These are phyloP conservation scores for Scophthalmus maximus DNA, from an alignment of 2,113 vertebrate genomes.

Conservation along the genomic window DNA sequence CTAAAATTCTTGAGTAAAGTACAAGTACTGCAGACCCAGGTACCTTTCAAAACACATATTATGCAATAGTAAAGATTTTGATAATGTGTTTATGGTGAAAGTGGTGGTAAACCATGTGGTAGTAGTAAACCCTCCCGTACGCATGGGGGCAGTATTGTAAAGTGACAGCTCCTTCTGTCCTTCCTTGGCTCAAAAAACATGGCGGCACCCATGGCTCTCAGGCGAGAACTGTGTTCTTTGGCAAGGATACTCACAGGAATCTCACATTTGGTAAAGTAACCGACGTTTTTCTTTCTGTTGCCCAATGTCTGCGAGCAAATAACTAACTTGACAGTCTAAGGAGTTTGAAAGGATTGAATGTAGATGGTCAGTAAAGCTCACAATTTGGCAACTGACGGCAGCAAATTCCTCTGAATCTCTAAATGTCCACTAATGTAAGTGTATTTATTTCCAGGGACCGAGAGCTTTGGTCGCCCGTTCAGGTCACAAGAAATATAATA, in stretches of 20 bases:
- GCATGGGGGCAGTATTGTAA: conserved; percentile 29
- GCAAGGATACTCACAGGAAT: conserved; percentile 57
- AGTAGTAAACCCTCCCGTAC: conserved; percentile 39
- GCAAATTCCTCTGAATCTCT: conserved; percentile 16
- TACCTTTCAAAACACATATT: too few relatives aligned
- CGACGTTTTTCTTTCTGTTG: not conserved
- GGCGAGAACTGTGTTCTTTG: conserved; percentile 49
- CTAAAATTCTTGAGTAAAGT: too few relatives aligned
- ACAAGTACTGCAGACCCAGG: too few relatives aligned
- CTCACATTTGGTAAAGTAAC: conserved; percentile 63
- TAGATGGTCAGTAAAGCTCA: not conserved
- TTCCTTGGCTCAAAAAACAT: conserved; percentile 57
- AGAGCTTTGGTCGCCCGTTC: conserved; percentile 22
- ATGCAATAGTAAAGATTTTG: too few relatives aligned
- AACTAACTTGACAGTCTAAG: not conserved
- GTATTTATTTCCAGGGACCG: conserved; percentile 45
- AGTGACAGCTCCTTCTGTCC: fast-evolving
- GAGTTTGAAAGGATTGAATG: not conserved
- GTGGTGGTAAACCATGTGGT: too few relatives aligned
- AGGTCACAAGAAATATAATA: conserved; percentile 23
- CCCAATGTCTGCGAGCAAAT: not conserved
- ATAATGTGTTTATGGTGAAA: too few relatives aligned
- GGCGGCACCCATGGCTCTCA: conserved; percentile 65
- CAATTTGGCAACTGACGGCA: not conserved
- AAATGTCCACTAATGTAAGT: not conserved